phyloP scores from a whole-genome alignment of 2,113 vertebrate species.

The Corythoichthys haematopterus region DNA sequence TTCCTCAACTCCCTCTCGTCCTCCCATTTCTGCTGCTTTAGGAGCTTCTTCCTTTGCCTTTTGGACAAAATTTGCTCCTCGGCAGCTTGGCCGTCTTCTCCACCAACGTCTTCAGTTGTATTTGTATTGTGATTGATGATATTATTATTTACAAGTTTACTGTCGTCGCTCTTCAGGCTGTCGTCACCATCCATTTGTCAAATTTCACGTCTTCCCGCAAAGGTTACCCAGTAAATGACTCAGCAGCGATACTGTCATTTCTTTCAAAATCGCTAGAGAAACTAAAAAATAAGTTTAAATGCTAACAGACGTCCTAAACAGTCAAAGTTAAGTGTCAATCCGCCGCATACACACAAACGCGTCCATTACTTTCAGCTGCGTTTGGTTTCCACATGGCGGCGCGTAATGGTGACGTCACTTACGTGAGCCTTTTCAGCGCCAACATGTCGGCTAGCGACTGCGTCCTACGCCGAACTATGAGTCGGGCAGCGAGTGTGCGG shows the following conservation, averaged over 20 bases:
- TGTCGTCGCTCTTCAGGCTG: background rate
- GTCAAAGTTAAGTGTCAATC: background rate
- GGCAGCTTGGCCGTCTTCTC: conserved; percentile 7
- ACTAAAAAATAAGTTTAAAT: background rate
- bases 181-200: conserved; percentile 19
- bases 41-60: conserved; percentile 83
- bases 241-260: background rate
- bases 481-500: conserved; percentile 11
- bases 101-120: background rate
- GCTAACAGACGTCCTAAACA: too few species aligned
- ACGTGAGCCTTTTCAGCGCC: conserved; percentile 17
- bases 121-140: background rate
- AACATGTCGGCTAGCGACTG: conserved; percentile 57
- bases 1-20: conserved; percentile 86
- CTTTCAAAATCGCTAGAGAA: too few species aligned
- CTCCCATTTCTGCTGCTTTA: conserved; percentile 92
- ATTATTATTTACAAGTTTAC: background rate
- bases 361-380: background rate
- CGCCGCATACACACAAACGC: rapidly evolving
- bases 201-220: background rate
- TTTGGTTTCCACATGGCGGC: background rate
- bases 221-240: background rate
- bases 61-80: conserved; percentile 74
- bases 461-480: conserved; percentile 48
- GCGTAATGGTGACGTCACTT: conserved; percentile 28